Percentiles rank a stretch among this genome's conserved stretches.
phyloP scores from a whole-genome alignment of 2,113 vertebrate species.

The Ammodytes marinus region DNA sequence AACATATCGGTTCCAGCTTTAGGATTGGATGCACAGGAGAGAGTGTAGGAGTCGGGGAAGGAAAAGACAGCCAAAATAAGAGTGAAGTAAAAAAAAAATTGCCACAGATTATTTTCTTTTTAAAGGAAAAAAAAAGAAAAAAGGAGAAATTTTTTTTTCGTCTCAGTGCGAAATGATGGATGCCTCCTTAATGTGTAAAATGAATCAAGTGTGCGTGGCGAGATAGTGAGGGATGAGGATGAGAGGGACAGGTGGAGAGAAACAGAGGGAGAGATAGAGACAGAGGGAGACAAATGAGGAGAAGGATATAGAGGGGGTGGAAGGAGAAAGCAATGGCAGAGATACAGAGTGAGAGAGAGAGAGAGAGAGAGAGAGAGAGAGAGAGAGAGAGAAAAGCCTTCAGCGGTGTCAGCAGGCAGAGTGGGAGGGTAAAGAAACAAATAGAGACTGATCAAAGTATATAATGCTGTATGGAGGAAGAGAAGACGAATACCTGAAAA shows the following conservation, averaged over 20 bases:
- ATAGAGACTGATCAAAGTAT: constrained; percentile 66
- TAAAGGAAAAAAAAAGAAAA: constrained; percentile 5
- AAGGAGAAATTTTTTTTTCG: constrained; percentile 46
- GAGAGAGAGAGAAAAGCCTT: constrained; percentile 55
- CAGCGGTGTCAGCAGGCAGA: constrained; percentile 64
- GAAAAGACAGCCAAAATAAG: constrained; percentile 39
- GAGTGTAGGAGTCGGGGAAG: constrained; percentile 43
- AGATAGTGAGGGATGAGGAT: constrained; percentile 67
- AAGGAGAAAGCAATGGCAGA: constrained; percentile 52
- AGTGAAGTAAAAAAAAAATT: constrained; percentile 39
- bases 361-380: constrained; percentile 33
- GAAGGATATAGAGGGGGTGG: constrained; percentile 40
- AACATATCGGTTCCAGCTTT: constrained; percentile 83
- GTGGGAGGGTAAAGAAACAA: constrained; percentile 73
- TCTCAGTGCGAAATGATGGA: constrained; percentile 70
- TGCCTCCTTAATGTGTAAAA: constrained; percentile 77
- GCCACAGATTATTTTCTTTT: constrained; percentile 1
- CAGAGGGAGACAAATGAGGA: constrained; percentile 41
- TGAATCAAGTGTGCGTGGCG: constrained; percentile 77
- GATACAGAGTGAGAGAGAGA: constrained; percentile 19
- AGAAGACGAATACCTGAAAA: constrained; percentile 37
- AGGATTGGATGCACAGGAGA: constrained; percentile 55
- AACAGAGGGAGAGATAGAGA: constrained; percentile 28
- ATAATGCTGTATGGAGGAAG: constrained; percentile 42
- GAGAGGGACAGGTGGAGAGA: constrained; percentile 45